These are phyloP conservation scores for Smutsia gigantea DNA, from an alignment of 2,797 vertebrate genomes.

Conservation along the genomic window DNA sequence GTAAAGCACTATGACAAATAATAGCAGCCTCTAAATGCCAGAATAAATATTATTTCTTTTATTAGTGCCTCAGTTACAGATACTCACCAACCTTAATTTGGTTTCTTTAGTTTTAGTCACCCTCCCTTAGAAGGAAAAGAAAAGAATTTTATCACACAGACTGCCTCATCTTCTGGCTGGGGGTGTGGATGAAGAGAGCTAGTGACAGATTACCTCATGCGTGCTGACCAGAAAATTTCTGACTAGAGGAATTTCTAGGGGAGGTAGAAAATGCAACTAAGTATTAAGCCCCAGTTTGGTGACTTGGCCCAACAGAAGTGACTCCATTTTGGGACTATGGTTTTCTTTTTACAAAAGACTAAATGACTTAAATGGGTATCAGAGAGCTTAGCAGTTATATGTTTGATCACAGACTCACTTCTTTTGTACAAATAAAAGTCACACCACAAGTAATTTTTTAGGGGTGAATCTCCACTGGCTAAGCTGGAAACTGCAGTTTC, in stretches of 20 bases:
- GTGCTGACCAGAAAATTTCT: no score
- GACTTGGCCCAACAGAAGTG: no score
- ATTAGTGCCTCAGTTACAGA: not conserved
- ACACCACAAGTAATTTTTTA: not conserved
- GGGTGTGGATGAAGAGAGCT: no score
- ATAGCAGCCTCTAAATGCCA: not conserved
- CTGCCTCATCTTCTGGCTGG: no score
- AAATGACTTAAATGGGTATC: not conserved
- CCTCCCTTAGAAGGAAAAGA: no score
- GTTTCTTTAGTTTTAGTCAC: not conserved
- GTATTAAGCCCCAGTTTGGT: no score
- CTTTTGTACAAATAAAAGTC: not conserved
- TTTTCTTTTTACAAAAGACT: not conserved
- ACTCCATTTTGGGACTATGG: no score
- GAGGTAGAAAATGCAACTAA: no score
- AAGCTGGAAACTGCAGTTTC: not conserved
- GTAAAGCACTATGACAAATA: constrained; percentile 5
- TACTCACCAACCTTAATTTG: not conserved
- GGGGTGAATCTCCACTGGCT: not conserved
- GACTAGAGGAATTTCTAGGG: no score
- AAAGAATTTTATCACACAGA: no score
- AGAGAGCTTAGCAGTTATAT: not conserved
- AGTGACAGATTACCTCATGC: no score
- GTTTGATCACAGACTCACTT: constrained; percentile 12
- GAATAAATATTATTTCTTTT: not conserved